These are phyloP conservation scores for Pseudococcus longispinus DNA, from an alignment of 2,888 invertebrate species.

Conservation along the genomic window DNA sequence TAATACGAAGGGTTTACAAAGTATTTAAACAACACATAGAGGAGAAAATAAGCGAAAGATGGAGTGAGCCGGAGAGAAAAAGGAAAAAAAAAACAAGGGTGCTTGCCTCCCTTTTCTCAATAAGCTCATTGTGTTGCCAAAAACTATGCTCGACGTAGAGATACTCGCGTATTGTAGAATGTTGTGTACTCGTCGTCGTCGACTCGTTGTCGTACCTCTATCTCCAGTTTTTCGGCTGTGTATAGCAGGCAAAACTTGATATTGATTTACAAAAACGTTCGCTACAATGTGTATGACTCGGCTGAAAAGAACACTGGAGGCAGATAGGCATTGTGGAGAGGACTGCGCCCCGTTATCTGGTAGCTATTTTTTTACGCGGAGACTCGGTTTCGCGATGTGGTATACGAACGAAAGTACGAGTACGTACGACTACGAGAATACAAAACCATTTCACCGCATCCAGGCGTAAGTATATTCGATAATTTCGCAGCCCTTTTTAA, in stretches of 20 bases:
- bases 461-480: slow-evolving; percentile 19
- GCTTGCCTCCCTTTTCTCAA: not conserved
- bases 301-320: not conserved
- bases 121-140: slow-evolving; percentile 34
- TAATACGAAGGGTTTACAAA: slow-evolving; percentile 31
- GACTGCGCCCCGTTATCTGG: not conserved
- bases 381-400: not conserved
- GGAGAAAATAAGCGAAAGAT: not conserved
- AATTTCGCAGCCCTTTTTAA: not conserved
- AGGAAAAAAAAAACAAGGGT: not conserved
- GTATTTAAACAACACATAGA: slow-evolving; percentile 18
- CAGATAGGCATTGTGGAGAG: not conserved
- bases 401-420: not conserved
- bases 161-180: no score
- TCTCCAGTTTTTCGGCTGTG: not conserved
- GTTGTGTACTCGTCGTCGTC: not conserved
- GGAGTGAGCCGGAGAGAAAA: not conserved
- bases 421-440: not conserved
- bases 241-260: not conserved
- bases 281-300: not conserved
- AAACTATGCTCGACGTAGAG: not conserved
- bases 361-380: not conserved
- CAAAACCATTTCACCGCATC: not conserved
- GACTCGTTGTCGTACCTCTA: not conserved
- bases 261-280: slow-evolving; percentile 5